A percentile compares a stretch with the other conserved stretches of the same genome.
phyloP scores from a whole-genome alignment of 64 coral and sea anemone species.

The Stylophora pistillata region DNA sequence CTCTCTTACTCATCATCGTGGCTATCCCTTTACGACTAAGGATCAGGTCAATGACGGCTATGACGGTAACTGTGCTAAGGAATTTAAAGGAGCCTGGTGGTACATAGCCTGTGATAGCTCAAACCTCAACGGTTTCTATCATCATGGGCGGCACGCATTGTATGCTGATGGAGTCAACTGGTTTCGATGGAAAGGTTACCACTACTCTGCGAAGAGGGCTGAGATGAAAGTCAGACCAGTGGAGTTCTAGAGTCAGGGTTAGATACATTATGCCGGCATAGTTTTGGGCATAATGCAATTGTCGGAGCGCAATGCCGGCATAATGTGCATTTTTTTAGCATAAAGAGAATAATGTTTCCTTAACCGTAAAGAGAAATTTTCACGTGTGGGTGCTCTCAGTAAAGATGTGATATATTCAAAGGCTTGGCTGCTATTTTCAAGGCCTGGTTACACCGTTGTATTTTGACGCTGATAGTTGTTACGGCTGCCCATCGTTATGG shows the following conservation, averaged over 20 bases:
- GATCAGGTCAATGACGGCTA: not conserved
- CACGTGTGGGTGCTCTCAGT: not conserved
- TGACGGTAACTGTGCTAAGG: not conserved
- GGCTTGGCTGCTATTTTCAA: not conserved
- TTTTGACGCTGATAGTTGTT: not conserved
- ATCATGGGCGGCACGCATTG: too few species aligned
- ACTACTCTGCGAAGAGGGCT: too few species aligned
- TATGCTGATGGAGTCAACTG: too few species aligned
- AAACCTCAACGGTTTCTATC: not conserved
- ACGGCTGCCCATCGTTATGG: too few species aligned
- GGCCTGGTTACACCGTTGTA: not conserved
- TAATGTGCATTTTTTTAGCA: not conserved
- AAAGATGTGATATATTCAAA: not conserved
- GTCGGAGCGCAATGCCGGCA: not conserved
- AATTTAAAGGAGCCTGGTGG: not conserved
- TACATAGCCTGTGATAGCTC: not conserved
- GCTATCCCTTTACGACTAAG: not conserved
- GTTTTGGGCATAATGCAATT: not conserved
- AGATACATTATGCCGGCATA: not conserved
- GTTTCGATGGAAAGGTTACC: too few species aligned
- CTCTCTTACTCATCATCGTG: not conserved
- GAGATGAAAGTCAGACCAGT: too few species aligned
- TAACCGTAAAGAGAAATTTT: not conserved
- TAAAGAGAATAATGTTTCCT: not conserved
- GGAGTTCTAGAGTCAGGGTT: too few species aligned